These are phyloP conservation scores for Amblyjoppa proteus DNA, from an alignment of 2,888 invertebrate species.

Conservation along the genomic window DNA sequence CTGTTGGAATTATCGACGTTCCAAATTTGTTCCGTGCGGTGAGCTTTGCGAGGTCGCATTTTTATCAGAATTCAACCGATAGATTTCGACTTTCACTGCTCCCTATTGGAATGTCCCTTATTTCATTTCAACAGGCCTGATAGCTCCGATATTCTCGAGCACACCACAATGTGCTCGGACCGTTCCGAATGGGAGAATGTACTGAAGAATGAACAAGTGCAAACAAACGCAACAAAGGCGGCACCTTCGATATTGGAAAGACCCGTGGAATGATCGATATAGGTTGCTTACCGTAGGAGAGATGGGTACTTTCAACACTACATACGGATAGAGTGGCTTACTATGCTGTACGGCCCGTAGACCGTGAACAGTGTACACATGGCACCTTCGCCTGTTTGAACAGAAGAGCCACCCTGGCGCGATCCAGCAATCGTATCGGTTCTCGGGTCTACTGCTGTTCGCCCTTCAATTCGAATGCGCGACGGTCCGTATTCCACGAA, in stretches of 20 bases:
- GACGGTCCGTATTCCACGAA: slow-evolving; percentile 58
- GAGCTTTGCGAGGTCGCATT: background rate
- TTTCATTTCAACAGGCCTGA: slow-evolving; percentile 4
- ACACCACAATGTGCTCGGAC: slow-evolving; percentile 24
- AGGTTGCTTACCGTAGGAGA: slow-evolving; percentile 19
- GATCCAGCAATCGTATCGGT: slow-evolving; percentile 28
- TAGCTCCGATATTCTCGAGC: slow-evolving; percentile 19
- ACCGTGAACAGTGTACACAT: slow-evolving; percentile 78
- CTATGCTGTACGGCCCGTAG: slow-evolving; percentile 52
- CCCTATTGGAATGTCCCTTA: background rate
- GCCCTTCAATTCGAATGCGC: slow-evolving; percentile 63
- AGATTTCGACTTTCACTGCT: background rate
- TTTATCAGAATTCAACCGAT: background rate
- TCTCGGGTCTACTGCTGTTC: slow-evolving; percentile 15
- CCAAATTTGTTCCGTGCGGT: background rate
- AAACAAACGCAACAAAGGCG: slow-evolving; percentile 81
- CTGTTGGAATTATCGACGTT: too few relatives aligned
- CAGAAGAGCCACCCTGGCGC: slow-evolving; percentile 71
- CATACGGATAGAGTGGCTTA: slow-evolving; percentile 16
- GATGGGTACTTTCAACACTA: slow-evolving; percentile 29
- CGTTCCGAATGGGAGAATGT: slow-evolving; percentile 44
- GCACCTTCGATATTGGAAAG: slow-evolving; percentile 78
- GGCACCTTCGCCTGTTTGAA: slow-evolving; percentile 79
- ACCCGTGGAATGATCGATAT: slow-evolving; percentile 59
- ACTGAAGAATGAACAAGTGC: slow-evolving; percentile 65